A percentile compares a stretch with the other conserved stretches of the same genome.
These are phyloP conservation scores for Drosophila sucinea DNA, from an alignment of 1,140 invertebrate species.

Conservation along the genomic window DNA sequence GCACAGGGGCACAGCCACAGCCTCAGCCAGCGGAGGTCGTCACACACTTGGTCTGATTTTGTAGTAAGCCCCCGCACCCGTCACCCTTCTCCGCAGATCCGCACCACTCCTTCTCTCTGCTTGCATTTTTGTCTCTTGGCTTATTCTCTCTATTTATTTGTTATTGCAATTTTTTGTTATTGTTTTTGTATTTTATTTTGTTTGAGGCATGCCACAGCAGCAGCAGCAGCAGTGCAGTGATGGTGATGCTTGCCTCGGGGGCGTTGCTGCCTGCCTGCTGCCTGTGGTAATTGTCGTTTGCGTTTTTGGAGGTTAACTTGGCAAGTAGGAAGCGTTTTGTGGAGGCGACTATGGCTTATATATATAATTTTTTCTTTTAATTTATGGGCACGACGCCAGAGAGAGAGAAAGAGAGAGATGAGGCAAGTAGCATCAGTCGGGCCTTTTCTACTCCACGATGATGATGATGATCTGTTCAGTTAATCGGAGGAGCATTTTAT, in stretches of 20 bases:
- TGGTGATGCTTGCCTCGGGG: slow-evolving; percentile 52
- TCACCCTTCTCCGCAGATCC: neutral
- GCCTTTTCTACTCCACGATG: neutral
- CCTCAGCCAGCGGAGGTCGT: slow-evolving; percentile 60
- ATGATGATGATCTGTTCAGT: neutral
- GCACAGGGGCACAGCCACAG: slow-evolving; percentile 21
- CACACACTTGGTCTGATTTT: slow-evolving; percentile 78
- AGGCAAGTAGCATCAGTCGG: neutral
- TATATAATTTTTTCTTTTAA: slow-evolving; percentile 31
- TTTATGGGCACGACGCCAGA: slow-evolving; percentile 67
- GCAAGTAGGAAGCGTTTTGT: slow-evolving; percentile 73
- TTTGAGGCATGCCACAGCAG: slow-evolving; percentile 54
- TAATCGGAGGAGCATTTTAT: slow-evolving; percentile 1
- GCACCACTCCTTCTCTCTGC: neutral
- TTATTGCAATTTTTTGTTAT: slow-evolving; percentile 57
- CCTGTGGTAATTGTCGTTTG: slow-evolving; percentile 30
- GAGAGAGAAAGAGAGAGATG: slow-evolving; percentile 10
- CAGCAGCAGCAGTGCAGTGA: neutral
- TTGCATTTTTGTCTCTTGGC: slow-evolving; percentile 7
- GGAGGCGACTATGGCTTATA: slow-evolving; percentile 42
- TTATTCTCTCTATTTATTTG: slow-evolving; percentile 25
- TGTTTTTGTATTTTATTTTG: neutral
- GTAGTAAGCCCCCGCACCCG: slow-evolving; percentile 23
- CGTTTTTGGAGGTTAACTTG: slow-evolving; percentile 72
- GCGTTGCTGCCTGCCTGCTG: slow-evolving; percentile 48